Conservation (phyloP, 2,113 vertebrate species). For the Paedocypris sp. region DNA sequence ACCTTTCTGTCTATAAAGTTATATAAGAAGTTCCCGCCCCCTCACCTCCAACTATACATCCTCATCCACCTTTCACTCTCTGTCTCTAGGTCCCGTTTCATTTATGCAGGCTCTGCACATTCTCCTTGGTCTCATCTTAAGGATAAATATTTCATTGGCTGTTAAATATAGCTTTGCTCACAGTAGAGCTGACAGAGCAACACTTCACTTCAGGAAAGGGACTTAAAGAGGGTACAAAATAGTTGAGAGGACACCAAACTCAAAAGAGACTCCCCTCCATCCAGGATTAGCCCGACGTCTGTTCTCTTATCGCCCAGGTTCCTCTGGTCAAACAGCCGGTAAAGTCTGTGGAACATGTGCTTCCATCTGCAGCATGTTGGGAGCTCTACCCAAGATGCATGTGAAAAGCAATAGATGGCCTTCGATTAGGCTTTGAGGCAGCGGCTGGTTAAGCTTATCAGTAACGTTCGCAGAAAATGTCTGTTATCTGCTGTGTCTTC, state of each 20-base stretch:
- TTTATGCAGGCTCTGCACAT: slow-evolving; percentile 41
- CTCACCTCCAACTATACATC: background rate
- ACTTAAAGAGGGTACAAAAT: slow-evolving; percentile 1
- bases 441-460: background rate
- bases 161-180: slow-evolving; percentile 39
- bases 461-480: background rate
- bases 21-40: background rate
- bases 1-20: no score
- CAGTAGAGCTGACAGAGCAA: slow-evolving; percentile 19
- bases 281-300: slow-evolving; percentile 7
- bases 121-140: slow-evolving; percentile 24
- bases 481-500: background rate
- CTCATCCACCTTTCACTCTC: slow-evolving; percentile 1
- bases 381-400: background rate
- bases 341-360: background rate
- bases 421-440: background rate
- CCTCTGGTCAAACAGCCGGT: slow-evolving; percentile 25
- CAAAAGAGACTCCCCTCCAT: slow-evolving; percentile 20
- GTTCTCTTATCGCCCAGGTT: slow-evolving; percentile 19
- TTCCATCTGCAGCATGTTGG: background rate
- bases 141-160: slow-evolving; percentile 41
- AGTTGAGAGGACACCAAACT: slow-evolving; percentile 11
- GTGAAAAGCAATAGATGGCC: slow-evolving; percentile 1
- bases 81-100: slow-evolving; percentile 10
- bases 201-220: slow-evolving; percentile 22